phyloP scores from a whole-genome alignment of 1,140 invertebrate species.

The Lasioglossum albipes region DNA sequence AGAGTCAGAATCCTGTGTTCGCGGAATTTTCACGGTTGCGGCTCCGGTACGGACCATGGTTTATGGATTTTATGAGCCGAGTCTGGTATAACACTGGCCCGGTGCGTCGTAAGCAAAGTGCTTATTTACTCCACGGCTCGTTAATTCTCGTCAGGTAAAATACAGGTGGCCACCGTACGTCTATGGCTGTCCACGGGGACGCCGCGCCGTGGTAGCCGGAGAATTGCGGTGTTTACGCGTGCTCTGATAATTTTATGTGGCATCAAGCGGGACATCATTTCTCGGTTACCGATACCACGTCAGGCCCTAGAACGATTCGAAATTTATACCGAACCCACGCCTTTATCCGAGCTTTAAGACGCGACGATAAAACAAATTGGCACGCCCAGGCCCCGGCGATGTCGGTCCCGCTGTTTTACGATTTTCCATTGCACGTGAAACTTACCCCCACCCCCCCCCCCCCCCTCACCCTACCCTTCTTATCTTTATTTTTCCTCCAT shows the following conservation, averaged over 20 bases:
- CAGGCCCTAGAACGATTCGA: neutral
- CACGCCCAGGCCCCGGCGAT: neutral
- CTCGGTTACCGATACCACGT: neutral
- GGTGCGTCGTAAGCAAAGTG: slow-evolving; percentile 54
- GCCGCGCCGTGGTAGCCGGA: neutral
- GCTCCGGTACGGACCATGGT: slow-evolving; percentile 16
- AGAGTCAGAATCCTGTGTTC: neutral
- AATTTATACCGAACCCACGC: neutral
- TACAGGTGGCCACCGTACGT: slow-evolving; percentile 16
- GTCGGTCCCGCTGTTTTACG: neutral
- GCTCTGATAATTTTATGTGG: slow-evolving; percentile 30
- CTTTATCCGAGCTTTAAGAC: neutral
- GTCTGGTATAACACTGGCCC: slow-evolving; percentile 42
- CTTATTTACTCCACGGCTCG: slow-evolving; percentile 60
- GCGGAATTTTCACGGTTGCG: slow-evolving; percentile 49
- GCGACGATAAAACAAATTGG: slow-evolving; percentile 12
- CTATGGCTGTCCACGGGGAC: neutral
- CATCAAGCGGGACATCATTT: slow-evolving; percentile 11
- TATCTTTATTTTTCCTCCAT: too few relatives aligned
- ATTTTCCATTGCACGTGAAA: neutral
- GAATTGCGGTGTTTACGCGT: slow-evolving; percentile 31
- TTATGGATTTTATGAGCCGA: slow-evolving; percentile 56
- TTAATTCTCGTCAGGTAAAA: slow-evolving; percentile 57
- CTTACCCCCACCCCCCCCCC: too few relatives aligned
- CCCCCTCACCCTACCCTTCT: too few relatives aligned